A percentile compares a stretch with the other conserved stretches of the same genome.
These are phyloP conservation scores for Rhopalosiphum padi DNA, from an alignment of 1,140 invertebrate genomes.

Conservation along the genomic window DNA sequence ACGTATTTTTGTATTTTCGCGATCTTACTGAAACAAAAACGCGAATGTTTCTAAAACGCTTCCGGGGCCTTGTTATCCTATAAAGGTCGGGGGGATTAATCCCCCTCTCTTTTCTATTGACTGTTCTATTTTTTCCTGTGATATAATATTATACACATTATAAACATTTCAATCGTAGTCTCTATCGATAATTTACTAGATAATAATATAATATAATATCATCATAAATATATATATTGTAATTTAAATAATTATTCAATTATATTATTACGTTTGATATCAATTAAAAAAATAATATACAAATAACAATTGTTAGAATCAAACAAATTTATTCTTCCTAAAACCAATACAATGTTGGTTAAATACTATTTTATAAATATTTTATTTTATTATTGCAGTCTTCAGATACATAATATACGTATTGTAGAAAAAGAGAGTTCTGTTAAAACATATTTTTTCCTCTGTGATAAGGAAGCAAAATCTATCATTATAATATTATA, in stretches of 20 bases:
- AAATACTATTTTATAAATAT: neutral
- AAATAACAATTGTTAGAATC: neutral
- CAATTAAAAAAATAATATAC: neutral
- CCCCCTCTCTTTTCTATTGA: neutral
- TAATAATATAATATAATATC: slow-evolving; percentile 21
- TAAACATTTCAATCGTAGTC: slow-evolving; percentile 20
- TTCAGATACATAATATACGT: neutral
- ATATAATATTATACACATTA: slow-evolving; percentile 21
- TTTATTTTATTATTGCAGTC: neutral
- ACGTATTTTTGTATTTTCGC: slow-evolving; percentile 34
- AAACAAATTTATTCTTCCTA: neutral
- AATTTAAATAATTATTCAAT: neutral
- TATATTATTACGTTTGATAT: neutral
- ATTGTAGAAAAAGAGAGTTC: neutral
- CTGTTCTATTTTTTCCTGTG: slow-evolving; percentile 49
- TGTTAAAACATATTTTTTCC: neutral
- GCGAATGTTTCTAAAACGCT: neutral
- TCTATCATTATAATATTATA: neutral
- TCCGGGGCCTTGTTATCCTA: neutral
- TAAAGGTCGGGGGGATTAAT: slow-evolving; percentile 5
- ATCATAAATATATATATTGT: neutral
- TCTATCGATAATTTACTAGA: neutral
- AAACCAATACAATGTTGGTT: neutral
- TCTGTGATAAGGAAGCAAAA: slow-evolving; percentile 25
- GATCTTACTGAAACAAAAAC: neutral